A percentile compares a stretch with the other conserved stretches of the same genome.
Evolutionary conservation across 2,888 invertebrate genomes (phyloP).

Genomic region (Himalopsyche kuldschensis): DNA sequence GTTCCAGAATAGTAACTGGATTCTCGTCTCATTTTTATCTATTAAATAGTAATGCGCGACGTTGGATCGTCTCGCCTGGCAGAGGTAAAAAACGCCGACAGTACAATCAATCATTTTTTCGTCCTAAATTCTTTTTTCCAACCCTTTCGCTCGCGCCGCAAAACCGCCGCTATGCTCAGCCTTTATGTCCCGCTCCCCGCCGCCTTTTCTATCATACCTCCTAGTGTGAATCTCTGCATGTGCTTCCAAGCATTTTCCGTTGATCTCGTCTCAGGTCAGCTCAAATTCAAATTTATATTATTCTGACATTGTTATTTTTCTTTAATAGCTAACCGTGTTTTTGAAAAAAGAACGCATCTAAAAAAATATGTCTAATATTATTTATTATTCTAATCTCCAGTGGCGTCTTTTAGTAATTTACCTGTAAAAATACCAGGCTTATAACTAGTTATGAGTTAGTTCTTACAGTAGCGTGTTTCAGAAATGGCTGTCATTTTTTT

Average conservation of each 20-base stretch:
- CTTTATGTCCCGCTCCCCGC: neutral
- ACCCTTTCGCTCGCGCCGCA: neutral
- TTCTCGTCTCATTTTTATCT: neutral
- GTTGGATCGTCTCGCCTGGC: neutral
- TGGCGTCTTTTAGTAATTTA: too few species aligned
- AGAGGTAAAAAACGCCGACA: neutral
- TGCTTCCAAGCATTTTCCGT: neutral
- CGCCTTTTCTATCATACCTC: neutral
- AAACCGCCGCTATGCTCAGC: neutral
- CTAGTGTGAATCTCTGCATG: neutral
- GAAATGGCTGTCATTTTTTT: too few species aligned
- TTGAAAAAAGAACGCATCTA: too few species aligned
- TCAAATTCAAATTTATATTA: neutral
- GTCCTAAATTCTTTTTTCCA: neutral
- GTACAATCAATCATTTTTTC: slow-evolving; percentile 13
- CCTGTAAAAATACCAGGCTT: too few species aligned
- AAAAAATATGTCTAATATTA: too few species aligned
- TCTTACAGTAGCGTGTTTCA: too few species aligned
- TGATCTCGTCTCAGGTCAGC: neutral
- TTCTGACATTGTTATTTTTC: too few species aligned
- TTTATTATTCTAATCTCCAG: too few species aligned
- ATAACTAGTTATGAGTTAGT: too few species aligned
- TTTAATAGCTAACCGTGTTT: neutral
- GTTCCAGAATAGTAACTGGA: neutral
- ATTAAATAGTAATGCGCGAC: neutral